Percentiles rank a stretch among this genome's conserved stretches.
phyloP scores from a whole-genome alignment of 2,888 invertebrate species.

The Euphydryas editha region DNA sequence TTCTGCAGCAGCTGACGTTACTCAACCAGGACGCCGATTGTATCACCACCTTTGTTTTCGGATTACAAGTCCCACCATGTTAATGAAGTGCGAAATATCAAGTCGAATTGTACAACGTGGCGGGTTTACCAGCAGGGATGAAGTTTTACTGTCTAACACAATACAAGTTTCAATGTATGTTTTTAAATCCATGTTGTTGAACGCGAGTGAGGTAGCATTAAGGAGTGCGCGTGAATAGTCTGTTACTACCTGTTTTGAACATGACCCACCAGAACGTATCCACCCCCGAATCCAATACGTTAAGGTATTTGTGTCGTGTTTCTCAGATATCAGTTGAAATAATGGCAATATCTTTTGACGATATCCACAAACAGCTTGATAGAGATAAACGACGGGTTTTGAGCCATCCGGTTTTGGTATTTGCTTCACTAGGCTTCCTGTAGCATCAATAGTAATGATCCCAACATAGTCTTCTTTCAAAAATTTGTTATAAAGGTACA shows the following conservation, averaged over 20 bases:
- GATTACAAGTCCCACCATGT: neutral
- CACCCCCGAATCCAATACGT: constrained; percentile 15
- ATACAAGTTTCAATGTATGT: constrained; percentile 7
- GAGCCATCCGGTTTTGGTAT: constrained; percentile 13
- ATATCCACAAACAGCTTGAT: constrained; percentile 7
- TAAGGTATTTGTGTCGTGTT: constrained; percentile 15
- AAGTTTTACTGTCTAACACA: neutral
- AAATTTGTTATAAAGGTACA: constrained; percentile 15
- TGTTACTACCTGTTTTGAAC: constrained; percentile 17
- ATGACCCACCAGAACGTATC: constrained; percentile 2
- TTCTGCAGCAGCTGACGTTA: too few relatives aligned
- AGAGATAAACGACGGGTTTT: constrained; percentile 9
- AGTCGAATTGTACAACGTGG: constrained; percentile 1
- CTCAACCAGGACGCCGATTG: too few relatives aligned
- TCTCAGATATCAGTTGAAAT: constrained; percentile 14
- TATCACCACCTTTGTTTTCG: too few relatives aligned
- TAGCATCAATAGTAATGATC: constrained; percentile 10
- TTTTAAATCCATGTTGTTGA: constrained; percentile 3
- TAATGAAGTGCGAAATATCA: constrained; percentile 14
- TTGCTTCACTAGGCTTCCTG: constrained; percentile 19
- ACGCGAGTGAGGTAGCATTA: constrained; percentile 9
- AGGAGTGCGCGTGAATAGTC: too few relatives aligned
- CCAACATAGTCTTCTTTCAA: neutral
- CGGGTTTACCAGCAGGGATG: neutral
- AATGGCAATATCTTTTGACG: constrained; percentile 9